Base-by-base conservation (phyloP, 1,140 invertebrate genomes). In the Papilio polyxenes region DNA sequence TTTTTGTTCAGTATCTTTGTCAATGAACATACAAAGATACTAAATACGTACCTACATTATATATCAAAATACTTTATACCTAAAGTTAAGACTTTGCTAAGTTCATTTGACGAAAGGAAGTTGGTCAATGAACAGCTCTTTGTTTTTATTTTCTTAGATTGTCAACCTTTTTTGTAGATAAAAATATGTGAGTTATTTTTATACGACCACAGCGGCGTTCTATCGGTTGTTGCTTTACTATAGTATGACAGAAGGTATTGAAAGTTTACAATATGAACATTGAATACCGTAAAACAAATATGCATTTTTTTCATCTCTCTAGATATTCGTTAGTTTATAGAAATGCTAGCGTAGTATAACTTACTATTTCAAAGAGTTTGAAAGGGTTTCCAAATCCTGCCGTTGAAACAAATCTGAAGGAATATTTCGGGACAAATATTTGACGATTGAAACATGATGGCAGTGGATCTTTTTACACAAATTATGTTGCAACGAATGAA, bases 121-220 rank as follows among this genome's bases (percentile, higher is more conserved):
- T 15, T 59, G n/a, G 17, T 51, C 56, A 59, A n/a, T 17, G 17
- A 59, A 59, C 17, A 59, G 56, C 7, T 13, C 11, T 53, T 53
- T 59, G 56, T 65, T 10, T 7, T 23, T 65, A 65, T 65, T 65
- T 65, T 65, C 31, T 65, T 20, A 65, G 20, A 11, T 65, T 65
- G 20, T 62, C 59, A 23, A 62, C 59, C 17, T 62, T 62, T 62
- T 62, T 62, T 62, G 17, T 20, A 20, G 62, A 31, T 65, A 65
- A 65, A 65, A 13, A 65, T 65, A 65, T 65, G 23, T 31, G 23
- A 65, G 23, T 65, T 65, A 65, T 65, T 65, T 65, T 65, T 65
- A 65, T 31, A 65, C 62, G 62, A 31, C 62, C 62, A 31, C 62
- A 6, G 62, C 62, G 23, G 11, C 62, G 62, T 65, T 31, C 62